phyloP scores from a whole-genome alignment of 2,888 invertebrate genomes.

The Acanthopleura granulata region DNA sequence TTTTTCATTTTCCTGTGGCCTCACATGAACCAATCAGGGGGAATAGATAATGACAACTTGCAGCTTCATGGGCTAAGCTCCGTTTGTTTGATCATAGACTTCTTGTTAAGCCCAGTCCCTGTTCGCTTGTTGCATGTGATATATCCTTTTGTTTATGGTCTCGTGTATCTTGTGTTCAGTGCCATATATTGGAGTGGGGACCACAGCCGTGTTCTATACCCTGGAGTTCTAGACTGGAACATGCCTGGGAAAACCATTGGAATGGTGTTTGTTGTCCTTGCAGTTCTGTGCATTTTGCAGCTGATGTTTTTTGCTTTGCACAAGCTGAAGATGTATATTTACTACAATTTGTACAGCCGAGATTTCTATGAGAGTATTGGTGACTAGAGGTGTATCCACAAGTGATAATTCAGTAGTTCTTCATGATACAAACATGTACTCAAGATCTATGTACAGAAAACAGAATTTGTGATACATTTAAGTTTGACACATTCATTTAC shows the following conservation, averaged over 20 bases:
- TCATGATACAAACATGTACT: no score
- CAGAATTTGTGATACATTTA: no score
- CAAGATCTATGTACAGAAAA: no score
- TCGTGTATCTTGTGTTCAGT: conserved; percentile 55
- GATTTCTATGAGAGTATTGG: conserved; percentile 5
- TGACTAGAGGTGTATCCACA: background rate
- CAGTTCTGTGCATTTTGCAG: conserved; percentile 50
- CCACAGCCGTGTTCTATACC: conserved; percentile 56
- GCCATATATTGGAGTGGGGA: conserved; percentile 56
- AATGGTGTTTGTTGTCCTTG: conserved; percentile 41
- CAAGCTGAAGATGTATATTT: conserved; percentile 39
- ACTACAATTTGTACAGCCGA: background rate
- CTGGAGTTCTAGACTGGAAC: conserved; percentile 59
- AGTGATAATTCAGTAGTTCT: no score
- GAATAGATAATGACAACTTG: conserved; percentile 48
- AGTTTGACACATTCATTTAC: no score
- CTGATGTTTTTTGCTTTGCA: conserved; percentile 44
- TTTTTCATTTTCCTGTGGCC: conserved; percentile 58
- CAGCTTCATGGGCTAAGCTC: conserved; percentile 60
- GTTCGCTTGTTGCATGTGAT: conserved; percentile 53
- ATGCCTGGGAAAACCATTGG: conserved; percentile 45
- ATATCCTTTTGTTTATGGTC: conserved; percentile 49
- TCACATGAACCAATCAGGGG: conserved; percentile 22
- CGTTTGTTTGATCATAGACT: conserved; percentile 54
- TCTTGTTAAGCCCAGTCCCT: conserved; percentile 51